Base-by-base conservation (phyloP, 1,140 invertebrate species). In the Temnothorax nylanderi region DNA sequence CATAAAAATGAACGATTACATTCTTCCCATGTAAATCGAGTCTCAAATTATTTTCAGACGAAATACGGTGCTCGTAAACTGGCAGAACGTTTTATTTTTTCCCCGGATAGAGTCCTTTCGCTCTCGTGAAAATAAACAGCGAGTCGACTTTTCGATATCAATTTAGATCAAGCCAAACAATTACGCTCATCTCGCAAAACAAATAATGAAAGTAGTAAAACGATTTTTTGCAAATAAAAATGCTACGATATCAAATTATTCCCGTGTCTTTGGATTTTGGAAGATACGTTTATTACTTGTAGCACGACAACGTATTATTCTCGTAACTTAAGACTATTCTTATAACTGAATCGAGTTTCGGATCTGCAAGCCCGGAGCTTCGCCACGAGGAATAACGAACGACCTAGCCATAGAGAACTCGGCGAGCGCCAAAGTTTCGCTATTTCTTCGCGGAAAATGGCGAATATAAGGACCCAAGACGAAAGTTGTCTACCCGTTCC, bases 1-100 rank as follows among this genome's bases (percentile, higher is more conserved):
- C 78, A 69, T 81, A 71, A 69, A 71, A 81, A 71, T 81, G 37
- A 81, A 65, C 37, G 34, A 81, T 81, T 81, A 49, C 51, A 81
- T 71, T 81, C 37, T 58, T 56, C 4, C 13, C 49, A 51, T 69
- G 4, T 54, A 41, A 69, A 69, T 69, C n/a, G 16, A 54, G 47
- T 71, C n/a, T 54, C 34, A 21, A 44, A 81, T 81, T 71, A 81
- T 81, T 81, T 81, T 56, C 49, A 47, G 16, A 26, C 65, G 10
- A 56, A 13, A n/a, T 49, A 64, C 44, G 41, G 7, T 6, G 18
- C 1, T 2, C 64, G 37, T 81, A 71, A 71, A 81, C 8, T 7
- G 32, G 32, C 13, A 44, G 21, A 32, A 26, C 7, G 34, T 81
- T 71, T 69, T 56, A 56, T 71, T 51, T 81, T 49, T 69, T 49